Conservation (phyloP, 2,888 invertebrate species). For the Apomyelois bistriatella region DNA sequence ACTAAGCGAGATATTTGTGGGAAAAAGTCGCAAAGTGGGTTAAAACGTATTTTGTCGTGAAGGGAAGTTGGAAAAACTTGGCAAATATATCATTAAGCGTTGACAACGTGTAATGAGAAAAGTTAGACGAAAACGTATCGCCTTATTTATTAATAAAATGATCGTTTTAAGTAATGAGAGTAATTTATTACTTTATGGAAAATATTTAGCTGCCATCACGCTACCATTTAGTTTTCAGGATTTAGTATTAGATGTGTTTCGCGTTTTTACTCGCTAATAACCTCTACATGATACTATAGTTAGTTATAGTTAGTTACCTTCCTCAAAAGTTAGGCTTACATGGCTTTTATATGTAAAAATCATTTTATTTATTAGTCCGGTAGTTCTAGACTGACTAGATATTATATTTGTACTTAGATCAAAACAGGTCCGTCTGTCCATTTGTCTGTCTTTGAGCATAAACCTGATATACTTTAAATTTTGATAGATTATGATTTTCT, state of each 20-base stretch:
- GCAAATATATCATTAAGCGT: slow-evolving; percentile 57
- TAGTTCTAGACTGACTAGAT: too few relatives aligned
- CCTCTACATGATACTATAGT: too few relatives aligned
- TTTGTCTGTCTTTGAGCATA: too few relatives aligned
- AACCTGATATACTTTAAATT: too few relatives aligned
- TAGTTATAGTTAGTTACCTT: too few relatives aligned
- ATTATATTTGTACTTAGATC: too few relatives aligned
- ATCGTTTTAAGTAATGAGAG: slow-evolving; percentile 13
- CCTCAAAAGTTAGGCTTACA: too few relatives aligned
- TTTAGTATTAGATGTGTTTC: not conserved
- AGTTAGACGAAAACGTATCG: slow-evolving; percentile 43
- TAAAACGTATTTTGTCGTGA: slow-evolving; percentile 25
- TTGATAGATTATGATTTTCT: too few relatives aligned
- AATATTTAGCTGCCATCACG: not conserved
- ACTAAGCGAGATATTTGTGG: slow-evolving; percentile 14
- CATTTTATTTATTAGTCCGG: too few relatives aligned
- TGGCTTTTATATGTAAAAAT: too few relatives aligned
- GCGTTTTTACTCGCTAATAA: too few relatives aligned
- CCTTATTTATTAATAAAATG: slow-evolving; percentile 16
- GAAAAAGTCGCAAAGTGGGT: slow-evolving; percentile 39
- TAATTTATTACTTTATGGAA: not conserved
- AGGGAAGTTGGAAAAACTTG: slow-evolving; percentile 34
- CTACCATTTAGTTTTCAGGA: not conserved
- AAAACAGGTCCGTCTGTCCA: too few relatives aligned
- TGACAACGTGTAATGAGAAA: slow-evolving; percentile 58